These are phyloP conservation scores for Rutpela maculata DNA, from an alignment of 2,888 invertebrate species.

Conservation along the genomic window DNA sequence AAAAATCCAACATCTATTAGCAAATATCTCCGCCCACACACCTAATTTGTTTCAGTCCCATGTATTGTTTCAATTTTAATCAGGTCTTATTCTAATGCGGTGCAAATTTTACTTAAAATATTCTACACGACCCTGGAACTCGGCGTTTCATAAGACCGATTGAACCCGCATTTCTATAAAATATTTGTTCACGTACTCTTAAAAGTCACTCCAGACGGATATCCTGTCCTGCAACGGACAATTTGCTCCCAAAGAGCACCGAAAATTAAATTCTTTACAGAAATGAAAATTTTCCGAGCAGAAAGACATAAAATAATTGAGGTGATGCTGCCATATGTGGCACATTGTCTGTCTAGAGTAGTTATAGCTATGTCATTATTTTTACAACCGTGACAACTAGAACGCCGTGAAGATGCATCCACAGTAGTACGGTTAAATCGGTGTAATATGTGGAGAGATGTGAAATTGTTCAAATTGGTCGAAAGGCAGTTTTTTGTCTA, in stretches of 20 bases:
- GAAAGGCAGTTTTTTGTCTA: no score
- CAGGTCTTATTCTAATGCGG: no score
- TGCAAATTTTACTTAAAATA: no score
- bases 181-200: neutral
- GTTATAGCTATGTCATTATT: neutral
- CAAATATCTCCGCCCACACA: no score
- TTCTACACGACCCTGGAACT: no score
- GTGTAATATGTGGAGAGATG: no score
- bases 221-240: neutral
- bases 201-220: neutral
- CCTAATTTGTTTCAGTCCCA: no score
- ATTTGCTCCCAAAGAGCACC: neutral
- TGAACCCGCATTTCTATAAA: neutral
- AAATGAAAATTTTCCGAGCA: neutral
- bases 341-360: neutral
- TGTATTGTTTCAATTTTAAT: no score
- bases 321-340: neutral
- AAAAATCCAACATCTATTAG: no score
- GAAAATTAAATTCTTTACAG: conserved; percentile 5
- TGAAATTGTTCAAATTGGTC: no score
- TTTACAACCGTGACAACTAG: neutral
- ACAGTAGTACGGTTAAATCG: neutral
- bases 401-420: neutral
- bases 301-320: conserved; percentile 10
- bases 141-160: no score